Evolutionary conservation across 2,888 invertebrate genomes (phyloP), one percentile per base, ranked within the genome.

Genomic region (Hypselothyrea guttata): DNA sequence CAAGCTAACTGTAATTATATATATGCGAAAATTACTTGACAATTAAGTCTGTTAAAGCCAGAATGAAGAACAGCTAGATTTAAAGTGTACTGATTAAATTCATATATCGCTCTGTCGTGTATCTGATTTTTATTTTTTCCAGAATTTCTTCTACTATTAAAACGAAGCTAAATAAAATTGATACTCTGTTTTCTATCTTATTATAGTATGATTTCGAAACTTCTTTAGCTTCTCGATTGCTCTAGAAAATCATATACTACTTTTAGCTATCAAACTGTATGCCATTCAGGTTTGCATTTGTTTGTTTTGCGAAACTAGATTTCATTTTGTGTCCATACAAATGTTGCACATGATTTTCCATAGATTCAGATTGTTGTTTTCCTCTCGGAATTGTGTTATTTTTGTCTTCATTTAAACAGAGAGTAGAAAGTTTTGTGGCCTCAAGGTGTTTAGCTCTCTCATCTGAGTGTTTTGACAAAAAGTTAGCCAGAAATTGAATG

Each of bases 341-440:
- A 4, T 37, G n/a, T n/a, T n/a, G n/a, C n/a, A n/a, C n/a, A n/a
- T n/a, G n/a, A n/a, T n/a, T n/a, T n/a, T n/a, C 16, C 9, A 37
- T 5, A 5, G 11, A 16, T 11, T 38, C 11, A 18, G 18, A n/a
- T 33, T 22, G 13, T 27, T 41, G 2, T 30, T 65, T 13, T 52
- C 47, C 60, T 57, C 51, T 58, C 71, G 38, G 18, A 64, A 54
- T 58, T 62, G 38, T 49, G 38, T 49, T 59, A 45, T 49, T 62
- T 62, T 52, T 22, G 34, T 34, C 47, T 49, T 58, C 34, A 33
- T 46, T 53, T 31, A 22, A 22, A 22, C 22, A 22, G n/a, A n/a
- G n/a, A 22, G 37, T 37, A 49, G 54, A 59, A 40, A 18, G 22
- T 52, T 59, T 67, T 47, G 41, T 41, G 22, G 41, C 48, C 59